phyloP scores from a whole-genome alignment of 2,888 invertebrate genomes.

The Plebejus melissa region DNA sequence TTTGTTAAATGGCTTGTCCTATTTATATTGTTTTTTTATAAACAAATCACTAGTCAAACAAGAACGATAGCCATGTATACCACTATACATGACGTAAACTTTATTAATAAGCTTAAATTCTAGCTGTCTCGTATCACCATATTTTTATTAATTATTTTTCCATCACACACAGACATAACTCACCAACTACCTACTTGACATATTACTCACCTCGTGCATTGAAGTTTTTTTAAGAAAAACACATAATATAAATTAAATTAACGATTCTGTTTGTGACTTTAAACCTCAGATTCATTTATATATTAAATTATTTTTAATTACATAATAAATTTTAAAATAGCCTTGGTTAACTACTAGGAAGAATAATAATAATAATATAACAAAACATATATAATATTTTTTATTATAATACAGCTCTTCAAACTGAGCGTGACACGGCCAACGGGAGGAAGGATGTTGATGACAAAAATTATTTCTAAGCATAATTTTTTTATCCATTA shows the following conservation, averaged over 20 bases:
- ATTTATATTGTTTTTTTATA: slow-evolving; percentile 40
- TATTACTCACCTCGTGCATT: neutral
- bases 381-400: neutral
- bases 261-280: neutral
- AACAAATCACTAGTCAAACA: slow-evolving; percentile 61
- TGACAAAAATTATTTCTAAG: no score
- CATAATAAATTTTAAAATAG: neutral
- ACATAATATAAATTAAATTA: neutral
- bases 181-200: neutral
- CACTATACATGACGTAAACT: slow-evolving; percentile 41
- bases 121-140: slow-evolving; percentile 30
- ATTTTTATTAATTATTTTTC: slow-evolving; percentile 8
- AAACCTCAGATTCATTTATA: neutral
- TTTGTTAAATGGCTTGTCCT: slow-evolving; percentile 42
- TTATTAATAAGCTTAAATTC: slow-evolving; percentile 39
- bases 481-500: no score
- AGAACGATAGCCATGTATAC: slow-evolving; percentile 44
- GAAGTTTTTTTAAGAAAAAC: neutral
- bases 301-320: slow-evolving; percentile 12
- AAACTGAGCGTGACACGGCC: no score
- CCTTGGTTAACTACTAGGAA: neutral
- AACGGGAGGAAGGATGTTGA: no score
- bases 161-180: neutral
- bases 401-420: neutral
- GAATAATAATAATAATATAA: neutral